Conservation (phyloP, 2,797 vertebrate species). For the Alauda arvensis region DNA sequence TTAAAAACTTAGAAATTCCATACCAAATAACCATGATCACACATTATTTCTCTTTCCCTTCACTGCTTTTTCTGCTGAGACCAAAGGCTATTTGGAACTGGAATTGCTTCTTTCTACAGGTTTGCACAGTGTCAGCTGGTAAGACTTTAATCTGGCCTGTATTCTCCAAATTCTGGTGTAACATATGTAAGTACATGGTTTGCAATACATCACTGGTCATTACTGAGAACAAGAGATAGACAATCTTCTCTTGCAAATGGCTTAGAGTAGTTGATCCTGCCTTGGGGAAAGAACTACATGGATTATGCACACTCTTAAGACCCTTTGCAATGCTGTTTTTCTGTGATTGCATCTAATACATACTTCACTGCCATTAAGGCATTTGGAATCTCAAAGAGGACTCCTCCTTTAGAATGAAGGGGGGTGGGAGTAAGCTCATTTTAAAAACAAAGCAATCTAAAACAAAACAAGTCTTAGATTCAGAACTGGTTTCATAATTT, state of each 20-base stretch:
- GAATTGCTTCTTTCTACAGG: neutral
- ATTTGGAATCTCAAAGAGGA: neutral
- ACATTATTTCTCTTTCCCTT: neutral
- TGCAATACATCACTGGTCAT: slow-evolving; percentile 1
- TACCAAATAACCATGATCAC: neutral
- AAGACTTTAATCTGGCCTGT: neutral
- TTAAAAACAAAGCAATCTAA: neutral
- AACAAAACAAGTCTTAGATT: neutral
- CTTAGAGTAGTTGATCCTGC: slow-evolving; percentile 27
- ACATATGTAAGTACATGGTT: neutral
- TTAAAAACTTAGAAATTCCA: neutral
- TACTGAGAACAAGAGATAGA: neutral
- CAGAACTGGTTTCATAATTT: neutral
- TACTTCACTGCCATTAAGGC: neutral
- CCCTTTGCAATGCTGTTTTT: neutral
- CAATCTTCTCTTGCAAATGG: slow-evolving; percentile 13
- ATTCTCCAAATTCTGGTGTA: neutral
- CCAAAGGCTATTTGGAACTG: neutral
- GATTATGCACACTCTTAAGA: slow-evolving; percentile 7
- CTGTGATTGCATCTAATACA: slow-evolving; percentile 12
- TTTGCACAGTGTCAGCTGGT: neutral
- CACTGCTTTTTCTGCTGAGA: neutral
- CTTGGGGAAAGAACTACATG: neutral
- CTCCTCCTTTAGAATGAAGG: neutral
- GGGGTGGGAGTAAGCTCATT: rapidly evolving